Percentiles rank a stretch among this genome's conserved stretches.
Evolutionary conservation across 2,797 vertebrate genomes (phyloP).

Genomic region (Melanogrammus aeglefinus): DNA sequence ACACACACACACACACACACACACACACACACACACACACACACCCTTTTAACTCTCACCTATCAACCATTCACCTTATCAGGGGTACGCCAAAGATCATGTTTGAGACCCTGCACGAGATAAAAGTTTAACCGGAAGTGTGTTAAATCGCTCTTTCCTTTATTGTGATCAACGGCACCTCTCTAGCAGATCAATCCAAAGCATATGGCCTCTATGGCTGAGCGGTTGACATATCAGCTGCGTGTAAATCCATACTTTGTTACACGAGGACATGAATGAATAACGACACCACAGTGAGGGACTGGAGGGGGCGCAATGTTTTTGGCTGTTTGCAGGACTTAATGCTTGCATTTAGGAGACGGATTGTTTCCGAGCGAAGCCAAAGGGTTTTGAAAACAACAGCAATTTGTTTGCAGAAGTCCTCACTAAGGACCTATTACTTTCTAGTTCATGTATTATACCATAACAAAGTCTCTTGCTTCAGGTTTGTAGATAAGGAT

Average conservation of each 20-base stretch:
- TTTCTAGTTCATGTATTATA: no score
- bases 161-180: slow-evolving; percentile 18
- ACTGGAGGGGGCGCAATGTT: slow-evolving; percentile 36
- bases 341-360: slow-evolving; percentile 37
- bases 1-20: background rate
- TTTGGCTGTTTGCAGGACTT: slow-evolving; percentile 31
- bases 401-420: no score
- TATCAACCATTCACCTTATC: background rate
- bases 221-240: slow-evolving; percentile 48
- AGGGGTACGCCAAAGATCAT: background rate
- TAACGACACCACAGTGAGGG: slow-evolving; percentile 44
- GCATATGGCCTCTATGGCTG: slow-evolving; percentile 27
- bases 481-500: no score
- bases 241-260: slow-evolving; percentile 56
- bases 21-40: background rate
- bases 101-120: slow-evolving; percentile 1
- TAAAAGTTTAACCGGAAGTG: background rate
- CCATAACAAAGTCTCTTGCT: no score
- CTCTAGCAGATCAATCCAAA: slow-evolving; percentile 11
- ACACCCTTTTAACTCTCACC: background rate
- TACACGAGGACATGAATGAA: slow-evolving; percentile 53
- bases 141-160: slow-evolving; percentile 19
- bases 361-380: slow-evolving; percentile 31
- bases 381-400: background rate
- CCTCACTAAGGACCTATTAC: no score